Base-by-base conservation (phyloP, 2,113 vertebrate genomes). In the Gallinago jamesoni region DNA sequence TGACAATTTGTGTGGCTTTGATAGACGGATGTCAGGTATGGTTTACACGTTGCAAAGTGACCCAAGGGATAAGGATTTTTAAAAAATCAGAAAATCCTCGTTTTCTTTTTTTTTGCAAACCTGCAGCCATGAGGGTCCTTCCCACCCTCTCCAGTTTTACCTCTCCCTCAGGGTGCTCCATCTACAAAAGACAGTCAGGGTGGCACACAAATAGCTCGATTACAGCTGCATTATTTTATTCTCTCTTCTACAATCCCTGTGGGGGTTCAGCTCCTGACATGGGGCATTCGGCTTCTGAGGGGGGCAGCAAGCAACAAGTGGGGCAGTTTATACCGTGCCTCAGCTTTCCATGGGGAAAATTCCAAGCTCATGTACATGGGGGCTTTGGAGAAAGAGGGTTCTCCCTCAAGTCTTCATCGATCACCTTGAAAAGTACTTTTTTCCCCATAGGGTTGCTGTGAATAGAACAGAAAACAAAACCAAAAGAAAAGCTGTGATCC, bases 281-380 rank as follows among this genome's bases (percentile, higher is more conserved):
- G 3, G 63, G 47, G 20, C 4, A 1, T 39, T 75, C 4, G 24
- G 78, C 35, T 66, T 37, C 50, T 8, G 45, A 50, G 47, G 14
- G 2, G 72, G 45, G 33, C n/a, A 41, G 59, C 2, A 7, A 55
- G 84, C 39, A 25, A 0, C 8, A 11, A 28, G 43, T 5, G 16
- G 21, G 3, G 68, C 25, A 1, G n/a, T 52, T 62, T 14, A 6
- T 1, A 12, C 12, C 0, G 6, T 30, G 53, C 20, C n/a, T 70
- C 1, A 2, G 13, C 14, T 63, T 87, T 15, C n/a, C 14, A 0
- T 1, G 31, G 19, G 35, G 82, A 37, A 55, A 67, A 33, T n/a
- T 25, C 62, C 5, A 12, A 80, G 64, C 47, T 91, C 12, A 0
- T 6, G 39, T 2, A 1, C 13, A 1, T 0, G 2, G 19, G n/a